Conservation (phyloP, 2,113 vertebrate genomes). For the Dromas ardeola region DNA sequence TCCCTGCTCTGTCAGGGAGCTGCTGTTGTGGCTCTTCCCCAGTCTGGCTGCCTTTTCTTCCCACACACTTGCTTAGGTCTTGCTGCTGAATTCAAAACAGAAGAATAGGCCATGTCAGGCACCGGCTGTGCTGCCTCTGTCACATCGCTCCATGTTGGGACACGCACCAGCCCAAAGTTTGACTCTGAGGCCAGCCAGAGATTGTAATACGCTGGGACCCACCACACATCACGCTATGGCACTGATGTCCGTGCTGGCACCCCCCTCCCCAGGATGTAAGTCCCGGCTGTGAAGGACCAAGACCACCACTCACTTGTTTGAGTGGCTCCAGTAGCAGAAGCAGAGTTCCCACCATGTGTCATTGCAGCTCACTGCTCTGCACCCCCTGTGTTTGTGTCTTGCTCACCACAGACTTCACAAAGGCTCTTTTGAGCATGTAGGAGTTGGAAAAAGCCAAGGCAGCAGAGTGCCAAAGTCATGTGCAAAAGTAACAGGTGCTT, state of each 20-base stretch:
- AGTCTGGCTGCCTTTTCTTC: background rate
- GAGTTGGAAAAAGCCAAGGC: background rate
- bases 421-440: background rate
- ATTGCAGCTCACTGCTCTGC: background rate
- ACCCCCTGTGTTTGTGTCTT: background rate
- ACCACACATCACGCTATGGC: background rate
- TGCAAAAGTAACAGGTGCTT: background rate
- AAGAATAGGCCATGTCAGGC: background rate
- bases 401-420: background rate
- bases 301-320: background rate
- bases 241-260: background rate
- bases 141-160: background rate
- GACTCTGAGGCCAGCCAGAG: background rate
- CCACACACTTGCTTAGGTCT: background rate
- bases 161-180: background rate
- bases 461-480: background rate
- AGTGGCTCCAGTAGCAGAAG: background rate
- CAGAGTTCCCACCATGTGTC: fast-evolving
- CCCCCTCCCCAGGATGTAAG: background rate
- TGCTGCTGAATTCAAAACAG: background rate
- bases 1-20: background rate
- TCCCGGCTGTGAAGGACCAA: background rate
- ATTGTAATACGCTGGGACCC: background rate
- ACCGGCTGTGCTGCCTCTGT: background rate
- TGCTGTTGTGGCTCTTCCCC: background rate